Conservation (phyloP, 2,888 invertebrate species). For the Neoascia interrupta region DNA sequence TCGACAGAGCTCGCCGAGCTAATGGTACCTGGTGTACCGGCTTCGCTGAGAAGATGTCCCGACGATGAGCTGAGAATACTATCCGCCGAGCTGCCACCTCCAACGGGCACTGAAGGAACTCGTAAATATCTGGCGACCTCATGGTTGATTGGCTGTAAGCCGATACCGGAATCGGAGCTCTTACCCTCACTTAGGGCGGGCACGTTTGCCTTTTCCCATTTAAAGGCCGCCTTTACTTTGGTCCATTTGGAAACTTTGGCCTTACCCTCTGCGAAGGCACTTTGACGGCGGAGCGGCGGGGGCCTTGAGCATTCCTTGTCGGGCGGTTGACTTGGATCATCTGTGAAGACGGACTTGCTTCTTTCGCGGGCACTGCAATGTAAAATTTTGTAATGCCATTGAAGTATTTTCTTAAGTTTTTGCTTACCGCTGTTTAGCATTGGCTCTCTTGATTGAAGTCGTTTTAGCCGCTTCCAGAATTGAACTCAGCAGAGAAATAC, state of each 20-base stretch:
- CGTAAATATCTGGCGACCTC: conserved; percentile 81
- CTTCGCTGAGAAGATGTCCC: conserved; percentile 80
- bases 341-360: conserved; percentile 85
- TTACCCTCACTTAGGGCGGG: conserved; percentile 76
- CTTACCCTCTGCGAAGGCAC: conserved; percentile 78
- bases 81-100: conserved; percentile 82
- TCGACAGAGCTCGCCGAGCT: conserved; percentile 89
- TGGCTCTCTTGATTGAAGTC: conserved; percentile 80
- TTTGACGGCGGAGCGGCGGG: conserved; percentile 75
- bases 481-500: conserved; percentile 84
- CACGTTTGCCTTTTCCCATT: conserved; percentile 89
- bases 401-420: too few species aligned
- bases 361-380: conserved; percentile 81
- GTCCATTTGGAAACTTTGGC: conserved; percentile 89
- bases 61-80: conserved; percentile 80
- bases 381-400: too few species aligned
- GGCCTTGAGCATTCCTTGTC: conserved; percentile 71
- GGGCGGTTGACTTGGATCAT: conserved; percentile 81
- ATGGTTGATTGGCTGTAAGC: conserved; percentile 80
- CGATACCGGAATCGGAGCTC: conserved; percentile 79
- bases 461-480: conserved; percentile 82
- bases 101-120: conserved; percentile 80
- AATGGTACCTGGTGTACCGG: conserved; percentile 84
- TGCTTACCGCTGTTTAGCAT: conserved; percentile 76
- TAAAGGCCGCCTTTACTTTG: conserved; percentile 92